Percentiles rank a stretch among this genome's conserved stretches.
Conservation (phyloP, 1,140 invertebrate genomes). For the Pseudomyrmex flavicornis region DNA sequence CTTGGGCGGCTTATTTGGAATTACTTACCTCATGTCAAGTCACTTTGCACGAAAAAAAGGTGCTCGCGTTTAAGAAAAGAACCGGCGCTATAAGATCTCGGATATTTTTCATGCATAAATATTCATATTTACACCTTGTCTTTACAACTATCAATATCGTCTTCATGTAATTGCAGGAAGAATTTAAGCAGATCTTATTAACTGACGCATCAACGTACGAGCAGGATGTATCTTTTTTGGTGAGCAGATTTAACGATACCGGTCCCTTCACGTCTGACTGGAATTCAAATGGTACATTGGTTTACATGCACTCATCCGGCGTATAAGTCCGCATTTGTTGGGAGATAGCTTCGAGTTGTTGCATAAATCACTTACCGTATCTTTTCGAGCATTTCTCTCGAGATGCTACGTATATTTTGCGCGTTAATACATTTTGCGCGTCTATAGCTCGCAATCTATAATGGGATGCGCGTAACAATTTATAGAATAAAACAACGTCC, state of each 20-base stretch:
- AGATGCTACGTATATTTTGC: background rate
- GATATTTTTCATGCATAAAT: background rate
- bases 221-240: constrained; percentile 87
- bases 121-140: constrained; percentile 1
- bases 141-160: constrained; percentile 11
- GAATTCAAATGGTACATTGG: constrained; percentile 82
- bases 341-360: constrained; percentile 2
- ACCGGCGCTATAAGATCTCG: background rate
- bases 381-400: constrained; percentile 5
- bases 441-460: constrained; percentile 10
- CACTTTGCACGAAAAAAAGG: constrained; percentile 89
- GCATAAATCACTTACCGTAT: constrained; percentile 41
- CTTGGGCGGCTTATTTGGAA: constrained; percentile 89
- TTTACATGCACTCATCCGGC: constrained; percentile 12
- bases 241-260: constrained; percentile 88
- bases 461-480: constrained; percentile 4
- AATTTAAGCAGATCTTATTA: constrained; percentile 89
- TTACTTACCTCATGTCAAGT: constrained; percentile 88
- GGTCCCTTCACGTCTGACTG: constrained; percentile 88
- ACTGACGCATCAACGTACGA: constrained; percentile 88
- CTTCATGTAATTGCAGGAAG: constrained; percentile 84
- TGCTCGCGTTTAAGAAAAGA: constrained; percentile 63
- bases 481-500: background rate
- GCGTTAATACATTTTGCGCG: constrained; percentile 14
- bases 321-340: constrained; percentile 24